phyloP scores from a whole-genome alignment of 2,797 vertebrate species.

The Phyllotis vaccarum region DNA sequence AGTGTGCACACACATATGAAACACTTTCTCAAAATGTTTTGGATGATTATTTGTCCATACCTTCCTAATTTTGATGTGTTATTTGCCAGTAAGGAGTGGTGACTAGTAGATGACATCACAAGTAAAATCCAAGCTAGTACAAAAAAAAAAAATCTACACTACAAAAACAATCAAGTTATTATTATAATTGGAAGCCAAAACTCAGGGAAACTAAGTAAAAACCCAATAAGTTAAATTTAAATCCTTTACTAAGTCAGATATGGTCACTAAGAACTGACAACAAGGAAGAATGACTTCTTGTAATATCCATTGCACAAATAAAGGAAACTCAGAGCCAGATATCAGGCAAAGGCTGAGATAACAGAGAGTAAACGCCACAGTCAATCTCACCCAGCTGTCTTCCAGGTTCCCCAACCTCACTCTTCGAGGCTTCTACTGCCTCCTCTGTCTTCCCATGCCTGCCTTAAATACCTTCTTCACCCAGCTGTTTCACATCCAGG shows the following conservation, averaged over 20 bases:
- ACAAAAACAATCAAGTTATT: not conserved
- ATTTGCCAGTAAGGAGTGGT: fast-evolving
- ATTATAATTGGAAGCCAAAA: not conserved
- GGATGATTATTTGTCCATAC: not conserved
- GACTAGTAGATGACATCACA: not conserved
- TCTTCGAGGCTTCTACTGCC: too few species aligned
- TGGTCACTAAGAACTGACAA: not conserved
- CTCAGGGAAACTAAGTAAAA: not conserved
- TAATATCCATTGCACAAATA: too few species aligned
- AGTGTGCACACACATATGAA: not conserved
- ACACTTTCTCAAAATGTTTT: not conserved
- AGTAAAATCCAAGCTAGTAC: not conserved
- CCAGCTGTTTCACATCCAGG: too few species aligned
- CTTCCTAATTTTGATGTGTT: not conserved
- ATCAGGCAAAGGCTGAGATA: too few species aligned
- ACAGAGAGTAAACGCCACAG: too few species aligned
- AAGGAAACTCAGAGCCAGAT: too few species aligned
- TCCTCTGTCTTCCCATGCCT: too few species aligned
- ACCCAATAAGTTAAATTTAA: not conserved
- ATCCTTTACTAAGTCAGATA: not conserved
- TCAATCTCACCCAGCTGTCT: too few species aligned
- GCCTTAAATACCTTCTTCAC: too few species aligned
- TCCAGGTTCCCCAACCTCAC: too few species aligned
- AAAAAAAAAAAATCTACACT: not conserved
- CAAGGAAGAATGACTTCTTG: not conserved